Evolutionary conservation across 2,888 invertebrate species (phyloP), one percentile per base, ranked within the genome.

Genomic region (Tetranychus piercei): DNA sequence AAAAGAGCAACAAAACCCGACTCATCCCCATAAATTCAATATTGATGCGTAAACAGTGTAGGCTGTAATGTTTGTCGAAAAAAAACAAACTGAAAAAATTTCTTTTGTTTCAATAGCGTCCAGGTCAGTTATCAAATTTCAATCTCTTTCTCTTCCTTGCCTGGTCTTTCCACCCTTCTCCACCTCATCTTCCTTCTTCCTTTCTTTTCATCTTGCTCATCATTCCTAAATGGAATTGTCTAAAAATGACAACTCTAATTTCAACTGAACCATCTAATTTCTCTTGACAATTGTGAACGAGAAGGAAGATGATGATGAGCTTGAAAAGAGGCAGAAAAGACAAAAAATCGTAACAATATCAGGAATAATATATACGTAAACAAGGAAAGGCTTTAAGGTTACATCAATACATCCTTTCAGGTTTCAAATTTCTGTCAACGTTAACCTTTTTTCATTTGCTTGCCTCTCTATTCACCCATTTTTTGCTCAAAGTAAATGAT

Each of bases 91-190:
- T 2, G n/a, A 23, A 69, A 23, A 69, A 69, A 22, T n/a, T 69
- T n/a, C 34, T 69, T 18, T 5, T 23, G 69, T 23, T 23, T 23
- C 22, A 69, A 69, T 23, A 69, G 22, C 11, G 34, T 23, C 22
- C 9, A 23, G 34, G 34, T 23, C 22, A 23, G 22, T 69, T 23
- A 23, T 43, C 72, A 72, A 43, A 43, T 72, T 72, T 34, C 18
- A 45, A 43, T 72, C 72, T 43, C 72, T 71, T 23, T 71, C 71
- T 71, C 71, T 18, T 15, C 22, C 71, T 43, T 23, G 0, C 71
- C 23, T 23, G n/a, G 20, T 71, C 71, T 22, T 23, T 45, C 45
- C 44, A 11, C 72, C 45, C 45, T 20, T 45, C n/a, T 8, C 20
- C 44, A 15, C 44, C 20, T 34, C 45, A 9, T 45, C 43, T 43